These are phyloP conservation scores for Argentina silus DNA, from an alignment of 2,797 vertebrate genomes.

Conservation along the genomic window DNA sequence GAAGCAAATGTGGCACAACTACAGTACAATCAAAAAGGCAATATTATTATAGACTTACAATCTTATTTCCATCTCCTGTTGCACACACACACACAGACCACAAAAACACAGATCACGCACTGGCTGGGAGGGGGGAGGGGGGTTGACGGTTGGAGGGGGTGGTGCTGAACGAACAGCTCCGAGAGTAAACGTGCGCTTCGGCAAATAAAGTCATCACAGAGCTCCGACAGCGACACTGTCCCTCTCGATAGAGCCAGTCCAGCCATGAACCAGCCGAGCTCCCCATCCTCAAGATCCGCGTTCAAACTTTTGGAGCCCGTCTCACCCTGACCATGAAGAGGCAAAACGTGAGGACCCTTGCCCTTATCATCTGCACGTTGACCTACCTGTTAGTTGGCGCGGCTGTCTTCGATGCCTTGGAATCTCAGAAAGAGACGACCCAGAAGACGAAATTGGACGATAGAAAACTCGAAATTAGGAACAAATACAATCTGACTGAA, in stretches of 20 bases:
- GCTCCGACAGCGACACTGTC: slow-evolving; percentile 39
- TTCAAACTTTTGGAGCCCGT: slow-evolving; percentile 42
- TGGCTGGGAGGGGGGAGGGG: too few species aligned
- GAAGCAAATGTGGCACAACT: too few species aligned
- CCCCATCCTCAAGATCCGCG: slow-evolving; percentile 78
- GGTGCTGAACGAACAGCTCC: slow-evolving; percentile 97
- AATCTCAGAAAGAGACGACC: slow-evolving; percentile 83
- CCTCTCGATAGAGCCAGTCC: slow-evolving; percentile 59
- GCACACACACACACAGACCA: background rate
- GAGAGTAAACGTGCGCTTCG: slow-evolving; percentile 37
- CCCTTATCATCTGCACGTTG: slow-evolving; percentile 91
- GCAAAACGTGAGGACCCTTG: slow-evolving; percentile 91
- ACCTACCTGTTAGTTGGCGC: slow-evolving; percentile 93
- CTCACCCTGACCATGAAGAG: slow-evolving; percentile 87
- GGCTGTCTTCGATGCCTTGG: slow-evolving; percentile 91
- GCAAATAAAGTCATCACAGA: slow-evolving; percentile 71
- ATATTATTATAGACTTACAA: too few species aligned
- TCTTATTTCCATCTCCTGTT: background rate
- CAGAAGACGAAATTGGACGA: slow-evolving; percentile 76
- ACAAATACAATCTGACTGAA: slow-evolving; percentile 84
- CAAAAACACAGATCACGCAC: background rate
- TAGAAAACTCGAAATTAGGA: slow-evolving; percentile 75
- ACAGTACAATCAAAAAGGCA: too few species aligned
- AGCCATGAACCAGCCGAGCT: slow-evolving; percentile 85
- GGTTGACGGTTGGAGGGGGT: slow-evolving; percentile 63